A percentile compares a stretch with the other conserved stretches of the same genome.
Conservation (phyloP, 64 coral and sea anemone genomes). For the Acropora yongei region DNA sequence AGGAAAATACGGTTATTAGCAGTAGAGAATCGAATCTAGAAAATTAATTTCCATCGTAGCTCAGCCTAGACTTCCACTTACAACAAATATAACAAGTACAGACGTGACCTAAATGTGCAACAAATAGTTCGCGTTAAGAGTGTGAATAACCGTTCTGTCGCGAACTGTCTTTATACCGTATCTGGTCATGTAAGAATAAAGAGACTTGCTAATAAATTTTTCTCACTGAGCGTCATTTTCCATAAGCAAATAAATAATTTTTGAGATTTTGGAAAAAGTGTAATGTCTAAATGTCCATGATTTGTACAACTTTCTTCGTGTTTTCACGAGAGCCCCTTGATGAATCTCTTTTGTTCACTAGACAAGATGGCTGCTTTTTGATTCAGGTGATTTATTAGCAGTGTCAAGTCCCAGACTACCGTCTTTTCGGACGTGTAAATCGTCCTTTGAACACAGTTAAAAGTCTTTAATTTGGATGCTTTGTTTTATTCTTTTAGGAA, state of each 20-base stretch:
- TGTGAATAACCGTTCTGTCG: not conserved
- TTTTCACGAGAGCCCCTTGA: not conserved
- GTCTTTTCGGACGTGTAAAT: not conserved
- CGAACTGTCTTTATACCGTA: not conserved
- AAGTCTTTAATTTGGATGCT: conserved; percentile 18
- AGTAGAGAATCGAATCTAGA: not conserved
- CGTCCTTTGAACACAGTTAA: not conserved
- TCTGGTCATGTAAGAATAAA: not conserved
- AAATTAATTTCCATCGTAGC: not conserved
- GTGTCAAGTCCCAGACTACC: conserved; percentile 22
- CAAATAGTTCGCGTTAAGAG: not conserved
- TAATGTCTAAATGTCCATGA: too few relatives aligned
- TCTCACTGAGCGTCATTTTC: not conserved
- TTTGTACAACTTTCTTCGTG: not conserved
- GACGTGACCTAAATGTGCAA: not conserved
- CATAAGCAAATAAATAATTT: too few relatives aligned
- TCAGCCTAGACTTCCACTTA: not conserved
- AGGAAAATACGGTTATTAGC: not conserved
- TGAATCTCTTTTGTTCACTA: not conserved
- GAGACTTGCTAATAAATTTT: not conserved
- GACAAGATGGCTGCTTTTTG: conserved; percentile 31
- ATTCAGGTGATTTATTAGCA: conserved; percentile 28
- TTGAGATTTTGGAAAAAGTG: too few relatives aligned
- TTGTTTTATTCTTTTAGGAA: conserved; percentile 14
- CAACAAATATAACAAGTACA: not conserved